phyloP scores from a whole-genome alignment of 2,888 invertebrate genomes.

The Imbricaverruca yamaguchii region DNA sequence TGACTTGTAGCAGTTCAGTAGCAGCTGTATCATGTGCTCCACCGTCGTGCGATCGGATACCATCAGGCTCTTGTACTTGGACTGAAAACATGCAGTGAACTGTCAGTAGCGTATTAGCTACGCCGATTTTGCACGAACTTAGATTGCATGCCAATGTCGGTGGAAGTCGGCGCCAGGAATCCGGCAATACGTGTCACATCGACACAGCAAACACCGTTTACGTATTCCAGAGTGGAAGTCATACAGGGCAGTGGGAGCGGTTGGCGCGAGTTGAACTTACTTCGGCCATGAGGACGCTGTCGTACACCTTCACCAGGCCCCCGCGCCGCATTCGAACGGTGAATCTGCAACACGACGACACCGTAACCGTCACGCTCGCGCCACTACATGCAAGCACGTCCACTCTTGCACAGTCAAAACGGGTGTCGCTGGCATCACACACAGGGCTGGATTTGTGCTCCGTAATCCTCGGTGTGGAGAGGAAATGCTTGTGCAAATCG shows the following conservation, averaged over 20 bases:
- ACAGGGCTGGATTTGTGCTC: no score
- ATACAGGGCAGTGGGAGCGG: background rate
- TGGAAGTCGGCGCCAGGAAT: background rate
- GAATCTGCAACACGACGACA: conserved; percentile 53
- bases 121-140: background rate
- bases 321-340: conserved; percentile 79
- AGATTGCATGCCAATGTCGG: background rate
- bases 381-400: background rate
- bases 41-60: conserved; percentile 83
- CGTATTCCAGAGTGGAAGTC: background rate
- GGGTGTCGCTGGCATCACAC: no score
- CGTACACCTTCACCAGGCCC: conserved; percentile 86
- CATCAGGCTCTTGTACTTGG: conserved; percentile 83
- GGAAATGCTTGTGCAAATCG: no score
- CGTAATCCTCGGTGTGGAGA: no score
- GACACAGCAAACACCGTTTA: background rate
- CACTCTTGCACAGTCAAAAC: no score
- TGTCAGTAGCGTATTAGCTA: background rate
- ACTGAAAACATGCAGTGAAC: conserved; percentile 40
- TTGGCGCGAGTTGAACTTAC: background rate
- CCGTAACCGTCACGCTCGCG: background rate
- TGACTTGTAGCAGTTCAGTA: conserved; percentile 66
- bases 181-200: background rate
- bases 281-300: conserved; percentile 82
- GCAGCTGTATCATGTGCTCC: conserved; percentile 73